A percentile compares a stretch with the other conserved stretches of the same genome.
phyloP scores from a whole-genome alignment of 2,797 vertebrate species.

The Sebastes trivittatus region DNA sequence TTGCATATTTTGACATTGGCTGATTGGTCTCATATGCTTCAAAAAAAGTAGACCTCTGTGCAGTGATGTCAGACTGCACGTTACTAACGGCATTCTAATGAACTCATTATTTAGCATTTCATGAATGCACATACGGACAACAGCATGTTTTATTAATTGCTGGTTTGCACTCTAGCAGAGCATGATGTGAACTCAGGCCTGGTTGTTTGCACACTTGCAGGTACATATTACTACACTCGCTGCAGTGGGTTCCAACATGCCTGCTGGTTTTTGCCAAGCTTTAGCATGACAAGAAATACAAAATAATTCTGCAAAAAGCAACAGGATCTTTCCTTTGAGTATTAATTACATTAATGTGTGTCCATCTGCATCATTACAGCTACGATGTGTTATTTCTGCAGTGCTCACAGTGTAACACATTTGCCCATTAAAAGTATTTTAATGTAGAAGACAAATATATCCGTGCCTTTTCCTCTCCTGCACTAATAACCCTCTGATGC shows the following conservation, averaged over 20 bases:
- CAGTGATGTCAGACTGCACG: not conserved
- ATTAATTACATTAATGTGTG: not conserved
- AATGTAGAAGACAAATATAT: conserved; percentile 18
- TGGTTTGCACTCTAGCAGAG: not conserved
- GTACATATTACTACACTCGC: not conserved
- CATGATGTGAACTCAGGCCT: conserved; percentile 5
- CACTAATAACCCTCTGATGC: not conserved
- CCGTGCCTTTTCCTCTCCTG: not conserved
- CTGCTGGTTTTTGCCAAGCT: not conserved
- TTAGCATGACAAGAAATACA: not conserved
- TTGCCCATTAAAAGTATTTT: conserved; percentile 7
- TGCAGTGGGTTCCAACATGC: not conserved
- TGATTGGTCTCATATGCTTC: not conserved
- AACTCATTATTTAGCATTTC: not conserved
- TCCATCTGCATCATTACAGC: not conserved
- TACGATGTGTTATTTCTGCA: not conserved
- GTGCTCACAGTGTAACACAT: not conserved
- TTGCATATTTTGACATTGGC: not conserved
- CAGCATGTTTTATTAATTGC: conserved; percentile 31
- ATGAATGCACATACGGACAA: not conserved
- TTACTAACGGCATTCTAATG: not conserved
- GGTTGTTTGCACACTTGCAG: not conserved
- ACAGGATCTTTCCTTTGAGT: not conserved
- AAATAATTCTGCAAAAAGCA: not conserved
- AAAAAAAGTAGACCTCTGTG: not conserved